These are phyloP conservation scores for Thinocorus orbignyianus DNA, from an alignment of 2,113 vertebrate species.

Conservation along the genomic window DNA sequence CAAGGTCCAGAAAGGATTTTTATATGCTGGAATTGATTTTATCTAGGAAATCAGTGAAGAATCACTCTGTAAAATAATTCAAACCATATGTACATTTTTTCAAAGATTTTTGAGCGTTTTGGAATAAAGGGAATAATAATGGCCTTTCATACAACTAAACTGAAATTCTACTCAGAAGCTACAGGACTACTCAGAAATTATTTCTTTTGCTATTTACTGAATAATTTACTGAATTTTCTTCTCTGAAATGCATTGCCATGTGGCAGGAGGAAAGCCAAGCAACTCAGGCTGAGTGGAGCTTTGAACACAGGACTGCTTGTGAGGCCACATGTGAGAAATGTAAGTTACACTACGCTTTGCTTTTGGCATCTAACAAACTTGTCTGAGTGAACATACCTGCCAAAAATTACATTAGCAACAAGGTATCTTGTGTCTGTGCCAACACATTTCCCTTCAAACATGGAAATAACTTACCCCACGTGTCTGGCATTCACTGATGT, in stretches of 20 bases:
- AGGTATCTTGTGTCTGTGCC: slow-evolving; percentile 29
- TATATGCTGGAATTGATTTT: slow-evolving; percentile 10
- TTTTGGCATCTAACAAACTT: background rate
- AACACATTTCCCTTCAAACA: slow-evolving; percentile 17
- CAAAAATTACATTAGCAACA: slow-evolving; percentile 55
- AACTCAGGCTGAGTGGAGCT: background rate
- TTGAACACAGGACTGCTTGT: slow-evolving; percentile 2
- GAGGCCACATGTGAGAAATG: background rate
- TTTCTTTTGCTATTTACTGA: background rate
- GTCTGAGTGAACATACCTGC: background rate
- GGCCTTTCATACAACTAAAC: background rate
- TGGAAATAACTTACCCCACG: background rate
- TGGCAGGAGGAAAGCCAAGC: background rate
- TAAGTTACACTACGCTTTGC: background rate
- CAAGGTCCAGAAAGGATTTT: slow-evolving; percentile 20
- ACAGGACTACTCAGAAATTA: background rate
- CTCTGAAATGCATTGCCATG: background rate
- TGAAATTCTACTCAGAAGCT: background rate
- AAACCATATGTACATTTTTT: background rate
- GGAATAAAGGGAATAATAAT: background rate
- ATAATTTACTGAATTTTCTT: background rate
- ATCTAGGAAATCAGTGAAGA: background rate
- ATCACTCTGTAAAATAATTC: background rate
- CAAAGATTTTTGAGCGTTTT: background rate
- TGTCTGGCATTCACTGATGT: background rate